phyloP scores from a whole-genome alignment of 1,140 invertebrate species.

The Paramacrobiotus metropolitanus region DNA sequence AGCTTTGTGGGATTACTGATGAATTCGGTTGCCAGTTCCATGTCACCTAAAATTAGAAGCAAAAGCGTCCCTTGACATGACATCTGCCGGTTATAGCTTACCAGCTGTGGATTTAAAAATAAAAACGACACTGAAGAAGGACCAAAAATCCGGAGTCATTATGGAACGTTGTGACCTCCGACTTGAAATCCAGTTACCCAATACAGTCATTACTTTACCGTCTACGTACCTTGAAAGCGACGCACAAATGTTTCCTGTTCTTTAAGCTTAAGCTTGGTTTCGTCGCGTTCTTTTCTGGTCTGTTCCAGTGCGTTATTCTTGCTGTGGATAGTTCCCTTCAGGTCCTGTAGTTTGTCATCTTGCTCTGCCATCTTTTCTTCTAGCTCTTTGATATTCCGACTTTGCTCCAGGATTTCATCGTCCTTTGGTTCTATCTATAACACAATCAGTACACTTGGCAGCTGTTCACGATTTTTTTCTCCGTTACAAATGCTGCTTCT shows the following conservation, averaged over 20 bases:
- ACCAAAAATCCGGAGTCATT: no score
- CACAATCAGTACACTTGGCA: no score
- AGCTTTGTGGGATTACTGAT: not conserved
- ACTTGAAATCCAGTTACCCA: no score
- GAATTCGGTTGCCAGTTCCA: not conserved
- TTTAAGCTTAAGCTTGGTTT: constrained; percentile 41
- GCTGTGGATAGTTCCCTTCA: constrained; percentile 17
- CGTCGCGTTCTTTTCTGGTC: constrained; percentile 36
- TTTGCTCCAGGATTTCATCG: constrained; percentile 21
- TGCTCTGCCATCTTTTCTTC: constrained; percentile 47
- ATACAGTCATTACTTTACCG: no score
- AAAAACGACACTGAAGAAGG: no score
- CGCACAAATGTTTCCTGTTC: constrained; percentile 27
- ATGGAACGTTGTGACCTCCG: no score
- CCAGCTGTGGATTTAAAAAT: no score
- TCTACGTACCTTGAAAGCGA: constrained; percentile 2
- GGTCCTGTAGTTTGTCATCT: constrained; percentile 6
- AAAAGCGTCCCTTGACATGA: no score
- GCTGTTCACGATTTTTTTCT: no score
- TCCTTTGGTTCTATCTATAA: constrained; percentile 63
- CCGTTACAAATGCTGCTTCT: not conserved
- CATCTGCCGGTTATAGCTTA: no score
- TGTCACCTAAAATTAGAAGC: not conserved
- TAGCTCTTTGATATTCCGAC: constrained; percentile 40
- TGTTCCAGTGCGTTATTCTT: constrained; percentile 40